Evolutionary conservation across 2,888 invertebrate species (phyloP), one percentile per base, ranked within the genome.

Genomic region (Papilio elwesi): DNA sequence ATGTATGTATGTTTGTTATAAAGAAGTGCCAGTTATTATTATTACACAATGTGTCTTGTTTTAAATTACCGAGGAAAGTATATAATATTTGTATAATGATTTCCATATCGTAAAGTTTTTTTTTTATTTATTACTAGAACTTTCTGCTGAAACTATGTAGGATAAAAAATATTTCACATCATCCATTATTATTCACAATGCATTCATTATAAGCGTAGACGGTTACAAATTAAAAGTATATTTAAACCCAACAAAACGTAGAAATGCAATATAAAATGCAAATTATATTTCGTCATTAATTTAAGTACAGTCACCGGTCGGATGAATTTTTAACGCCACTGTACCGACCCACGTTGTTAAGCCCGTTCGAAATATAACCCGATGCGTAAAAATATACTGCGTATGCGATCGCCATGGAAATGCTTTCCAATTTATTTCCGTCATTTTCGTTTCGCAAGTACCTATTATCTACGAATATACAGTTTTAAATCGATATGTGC

Each of bases 231-330:
- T 59, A 26, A 68, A 68, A 59, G 38, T 62, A 70, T 52, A 26
- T 64, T 36, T n/a, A 52, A 26, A 16, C 64, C 12, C 48, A 9
- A 49, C 16, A 13, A 53, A 36, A 53, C n/a, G 36, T 38, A 26
- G 47, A 5, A 15, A n/a, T 51, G 49, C 26, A 65, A 66, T 66
- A 66, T 49, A 26, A 66, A 59, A 66, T 75, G 70, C 65, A 66
- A 64, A 68, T 64, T 71, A 73, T 57, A 71, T 66, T 48, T 70
- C 53, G 38, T 70, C 70, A 63, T 70, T 70, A 55, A 66, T 43
- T 66, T 13, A 49, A n/a, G 43, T 52, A 10, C 11, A 53, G 64
- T 62, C 52, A 26, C 0, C 52, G 59, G 16, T 8, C 12, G 57
- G 15, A 71, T 71, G 51, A 71, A 66, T 71, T 66, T 66, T 71